Percentiles rank a stretch among this genome's conserved stretches.
phyloP scores from a whole-genome alignment of 2,113 vertebrate species.

The western clawed frog (Xenopus tropicalis) region DNA sequence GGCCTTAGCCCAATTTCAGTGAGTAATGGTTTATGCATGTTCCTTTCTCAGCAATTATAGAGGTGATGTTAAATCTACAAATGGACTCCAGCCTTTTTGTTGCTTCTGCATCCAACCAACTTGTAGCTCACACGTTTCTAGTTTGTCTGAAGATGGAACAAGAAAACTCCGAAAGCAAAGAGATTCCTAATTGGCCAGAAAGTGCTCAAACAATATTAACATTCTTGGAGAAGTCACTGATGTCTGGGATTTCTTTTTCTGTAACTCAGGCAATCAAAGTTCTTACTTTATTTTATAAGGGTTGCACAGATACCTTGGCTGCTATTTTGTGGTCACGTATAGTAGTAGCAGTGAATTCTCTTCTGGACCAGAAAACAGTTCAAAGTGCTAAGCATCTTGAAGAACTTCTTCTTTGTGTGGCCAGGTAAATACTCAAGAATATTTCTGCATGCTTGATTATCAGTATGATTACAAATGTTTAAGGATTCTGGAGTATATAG shows the following conservation, averaged over 20 bases:
- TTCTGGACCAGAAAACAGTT: slow-evolving; percentile 60
- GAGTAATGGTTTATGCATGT: not conserved
- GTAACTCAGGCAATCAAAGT: slow-evolving; percentile 70
- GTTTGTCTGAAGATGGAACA: slow-evolving; percentile 34
- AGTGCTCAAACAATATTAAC: slow-evolving; percentile 58
- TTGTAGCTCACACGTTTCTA: slow-evolving; percentile 72
- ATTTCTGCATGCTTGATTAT: too few species aligned
- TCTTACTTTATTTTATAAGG: slow-evolving; percentile 66
- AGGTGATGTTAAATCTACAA: slow-evolving; percentile 75
- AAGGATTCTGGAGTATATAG: too few species aligned
- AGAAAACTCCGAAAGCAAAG: not conserved
- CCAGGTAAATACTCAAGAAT: slow-evolving; percentile 68
- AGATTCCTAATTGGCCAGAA: slow-evolving; percentile 47
- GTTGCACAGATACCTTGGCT: slow-evolving; percentile 59
- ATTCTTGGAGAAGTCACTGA: slow-evolving; percentile 65
- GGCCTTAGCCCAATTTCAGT: too few species aligned
- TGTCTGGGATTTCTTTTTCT: slow-evolving; percentile 51
- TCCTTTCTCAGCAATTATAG: slow-evolving; percentile 65
- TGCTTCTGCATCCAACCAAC: slow-evolving; percentile 76
- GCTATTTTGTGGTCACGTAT: slow-evolving; percentile 65
- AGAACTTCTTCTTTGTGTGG: slow-evolving; percentile 71
- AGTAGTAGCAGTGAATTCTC: slow-evolving; percentile 57
- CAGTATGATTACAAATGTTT: too few species aligned
- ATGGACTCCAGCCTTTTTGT: slow-evolving; percentile 86
- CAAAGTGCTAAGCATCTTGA: slow-evolving; percentile 63